Base-by-base conservation (phyloP, 2,797 vertebrate species). In the Xenopus petersii region DNA sequence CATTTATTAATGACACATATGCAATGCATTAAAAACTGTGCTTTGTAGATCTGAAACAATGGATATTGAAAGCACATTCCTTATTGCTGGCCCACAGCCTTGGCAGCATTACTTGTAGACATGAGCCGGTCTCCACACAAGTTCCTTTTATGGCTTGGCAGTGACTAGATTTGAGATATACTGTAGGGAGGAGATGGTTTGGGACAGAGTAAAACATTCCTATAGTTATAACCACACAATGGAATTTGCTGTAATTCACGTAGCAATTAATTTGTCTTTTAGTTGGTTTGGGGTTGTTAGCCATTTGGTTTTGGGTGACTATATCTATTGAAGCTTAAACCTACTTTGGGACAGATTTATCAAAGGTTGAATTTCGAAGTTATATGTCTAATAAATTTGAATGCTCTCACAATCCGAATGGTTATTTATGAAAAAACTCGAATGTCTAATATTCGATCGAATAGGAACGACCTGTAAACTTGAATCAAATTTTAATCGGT, bases 121-220 rank as follows among this genome's bases (percentile, higher is more conserved):
- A 73, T 74, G 12, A 74, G 67, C 71, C 70, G 66, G 71, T 69
- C 59, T 72, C 67, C 49, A 55, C 8, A 58, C 66, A 70, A 70
- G 58, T 74, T 17, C 76, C 76, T 79, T 79, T 79, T 79, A 79
- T 79, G 76, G 76, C 63, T 74, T 79, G 76, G 76, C 71, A 79
- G 42, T 12, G 46, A 51, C 55, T 51, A 17, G 4, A 24, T 2
- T 69, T 26, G 21, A 68, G 70, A 51, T 74, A 61, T 65, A 59
- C 30, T 64, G 21, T 6, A 60, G 71, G 76, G 76, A 79, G 76
- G 71, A 71, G 71, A 60, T 60, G 36, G 58, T 60, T 60, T 17
- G 61, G 55, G 15, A 68, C 24, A 72, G 9, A 55, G 46, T 49
- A 59, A 59, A 74, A 64, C 59, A 33, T 65, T 64, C 47, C 51